Conservation (phyloP, 92 coral and sea anemone species). For the Blastomussa wellsi region DNA sequence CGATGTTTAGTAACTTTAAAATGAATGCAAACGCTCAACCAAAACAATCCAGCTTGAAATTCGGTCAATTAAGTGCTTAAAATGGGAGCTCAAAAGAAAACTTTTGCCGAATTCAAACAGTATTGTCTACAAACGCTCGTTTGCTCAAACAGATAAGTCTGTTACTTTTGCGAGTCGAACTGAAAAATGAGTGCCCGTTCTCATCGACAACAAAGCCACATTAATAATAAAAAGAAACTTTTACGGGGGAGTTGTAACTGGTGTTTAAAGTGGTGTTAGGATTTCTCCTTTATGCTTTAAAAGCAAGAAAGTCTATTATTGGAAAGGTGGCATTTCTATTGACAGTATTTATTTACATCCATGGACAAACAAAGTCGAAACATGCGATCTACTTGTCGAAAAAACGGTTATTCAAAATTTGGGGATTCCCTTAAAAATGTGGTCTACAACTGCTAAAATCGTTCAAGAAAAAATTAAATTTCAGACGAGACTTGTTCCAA, state of each 20-base stretch:
- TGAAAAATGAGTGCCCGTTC: neutral
- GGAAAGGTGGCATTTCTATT: neutral
- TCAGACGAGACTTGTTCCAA: neutral
- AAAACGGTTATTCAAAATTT: neutral
- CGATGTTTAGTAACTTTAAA: neutral
- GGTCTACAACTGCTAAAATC: neutral
- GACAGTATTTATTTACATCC: slow-evolving; percentile 5
- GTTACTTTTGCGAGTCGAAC: neutral
- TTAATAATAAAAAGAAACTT: slow-evolving; percentile 4
- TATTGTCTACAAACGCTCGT: neutral
- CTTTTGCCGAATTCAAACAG: neutral
- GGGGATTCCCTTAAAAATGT: neutral
- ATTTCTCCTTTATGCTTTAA: neutral
- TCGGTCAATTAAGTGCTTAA: neutral
- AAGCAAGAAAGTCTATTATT: neutral
- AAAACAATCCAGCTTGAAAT: neutral
- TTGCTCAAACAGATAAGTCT: neutral
- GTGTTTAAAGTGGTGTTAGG: neutral
- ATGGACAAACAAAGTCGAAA: neutral
- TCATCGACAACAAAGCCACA: neutral
- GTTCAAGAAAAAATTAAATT: neutral
- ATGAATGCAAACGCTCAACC: neutral
- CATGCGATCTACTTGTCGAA: slow-evolving; percentile 2
- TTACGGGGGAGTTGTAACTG: slow-evolving; percentile 7
- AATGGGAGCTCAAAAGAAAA: neutral